Percentiles rank a stretch among this genome's conserved stretches.
phyloP scores from a whole-genome alignment of 2,888 invertebrate genomes.

The Tigriopus californicus region DNA sequence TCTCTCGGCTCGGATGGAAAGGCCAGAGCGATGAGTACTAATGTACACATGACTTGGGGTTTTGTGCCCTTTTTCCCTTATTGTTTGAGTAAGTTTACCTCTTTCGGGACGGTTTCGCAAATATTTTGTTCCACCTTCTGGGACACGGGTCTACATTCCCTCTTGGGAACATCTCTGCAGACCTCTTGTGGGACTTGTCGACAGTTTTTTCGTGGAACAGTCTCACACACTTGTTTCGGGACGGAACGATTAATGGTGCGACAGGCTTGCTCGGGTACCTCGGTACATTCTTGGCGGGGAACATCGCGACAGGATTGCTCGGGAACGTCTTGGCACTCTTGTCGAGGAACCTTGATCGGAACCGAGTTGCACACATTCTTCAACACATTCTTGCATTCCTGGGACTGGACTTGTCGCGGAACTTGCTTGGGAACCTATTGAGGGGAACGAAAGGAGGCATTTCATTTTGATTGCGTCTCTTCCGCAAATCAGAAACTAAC shows the following conservation, averaged over 20 bases:
- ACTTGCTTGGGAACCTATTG: conserved; percentile 8
- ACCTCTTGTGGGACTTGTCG: conserved; percentile 13
- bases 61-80: too few relatives aligned
- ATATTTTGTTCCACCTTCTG: background rate
- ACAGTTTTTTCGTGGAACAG: conserved; percentile 4
- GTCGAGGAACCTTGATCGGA: background rate
- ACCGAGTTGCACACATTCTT: conserved; percentile 5
- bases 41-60: too few relatives aligned
- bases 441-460: background rate
- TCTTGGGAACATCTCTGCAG: conserved; percentile 9
- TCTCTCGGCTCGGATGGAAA: background rate
- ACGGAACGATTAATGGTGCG: background rate
- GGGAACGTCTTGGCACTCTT: conserved; percentile 5
- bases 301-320: conserved; percentile 1
- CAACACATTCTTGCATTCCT: background rate
- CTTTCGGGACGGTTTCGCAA: conserved; percentile 3
- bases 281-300: background rate
- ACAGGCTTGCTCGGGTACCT: conserved; percentile 10
- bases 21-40: too few relatives aligned
- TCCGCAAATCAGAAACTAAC: too few relatives aligned
- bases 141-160: conserved; percentile 1
- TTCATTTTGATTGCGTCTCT: too few relatives aligned
- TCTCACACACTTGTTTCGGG: conserved; percentile 3
- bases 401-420: background rate
- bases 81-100: too few relatives aligned